Conservation (phyloP, 2,797 vertebrate species). For the Nannoperca obscura region DNA sequence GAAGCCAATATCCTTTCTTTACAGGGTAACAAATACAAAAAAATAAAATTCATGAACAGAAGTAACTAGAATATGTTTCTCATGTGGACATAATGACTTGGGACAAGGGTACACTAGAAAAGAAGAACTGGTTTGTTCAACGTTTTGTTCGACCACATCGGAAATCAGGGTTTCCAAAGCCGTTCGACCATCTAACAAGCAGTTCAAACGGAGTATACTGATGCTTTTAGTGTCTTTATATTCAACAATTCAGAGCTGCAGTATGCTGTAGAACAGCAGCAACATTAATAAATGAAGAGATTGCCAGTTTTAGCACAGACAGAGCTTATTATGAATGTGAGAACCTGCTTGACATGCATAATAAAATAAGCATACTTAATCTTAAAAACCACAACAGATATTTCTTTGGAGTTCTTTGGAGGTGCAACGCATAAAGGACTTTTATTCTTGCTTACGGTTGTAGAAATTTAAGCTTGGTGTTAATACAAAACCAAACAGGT, state of each 20-base stretch:
- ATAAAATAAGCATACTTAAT: constrained; percentile 2
- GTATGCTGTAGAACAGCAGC: neutral
- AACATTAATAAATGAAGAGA: constrained; percentile 3
- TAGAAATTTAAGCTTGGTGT: constrained; percentile 26
- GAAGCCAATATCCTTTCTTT: neutral
- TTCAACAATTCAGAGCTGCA: constrained; percentile 15
- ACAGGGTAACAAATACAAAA: neutral
- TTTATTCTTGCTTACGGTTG: constrained; percentile 1
- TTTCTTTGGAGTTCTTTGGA: neutral
- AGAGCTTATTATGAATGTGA: neutral
- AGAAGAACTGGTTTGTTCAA: neutral
- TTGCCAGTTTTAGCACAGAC: neutral
- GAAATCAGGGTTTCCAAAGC: neutral
- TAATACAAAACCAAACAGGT: constrained; percentile 28
- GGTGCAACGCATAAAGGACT: neutral
- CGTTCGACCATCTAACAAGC: neutral
- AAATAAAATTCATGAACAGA: neutral
- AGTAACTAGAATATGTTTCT: neutral
- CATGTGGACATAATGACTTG: neutral
- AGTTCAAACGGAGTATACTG: neutral
- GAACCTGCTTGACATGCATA: neutral
- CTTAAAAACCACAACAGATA: constrained; percentile 10
- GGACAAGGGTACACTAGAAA: neutral
- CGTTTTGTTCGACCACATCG: neutral
- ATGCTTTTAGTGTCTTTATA: neutral